phyloP scores from a whole-genome alignment of 2,113 vertebrate genomes.

The Neotragus moschatus region DNA sequence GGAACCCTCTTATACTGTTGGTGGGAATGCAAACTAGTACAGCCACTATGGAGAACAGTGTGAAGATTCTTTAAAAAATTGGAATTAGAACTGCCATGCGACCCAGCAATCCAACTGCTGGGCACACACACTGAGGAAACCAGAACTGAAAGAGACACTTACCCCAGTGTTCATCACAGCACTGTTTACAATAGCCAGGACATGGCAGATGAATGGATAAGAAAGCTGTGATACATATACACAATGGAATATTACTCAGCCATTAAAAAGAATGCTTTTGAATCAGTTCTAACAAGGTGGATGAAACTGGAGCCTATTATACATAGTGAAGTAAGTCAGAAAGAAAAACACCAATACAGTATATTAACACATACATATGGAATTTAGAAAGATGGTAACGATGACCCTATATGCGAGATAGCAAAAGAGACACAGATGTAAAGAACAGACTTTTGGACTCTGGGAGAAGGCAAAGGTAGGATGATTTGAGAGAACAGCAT shows the following conservation, averaged over 20 bases:
- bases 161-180: neutral
- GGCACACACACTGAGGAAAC: neutral
- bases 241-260: neutral
- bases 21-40: neutral
- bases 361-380: neutral
- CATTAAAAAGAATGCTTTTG: neutral
- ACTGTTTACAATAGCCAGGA: neutral
- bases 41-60: neutral
- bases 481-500: neutral
- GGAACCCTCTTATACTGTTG: neutral
- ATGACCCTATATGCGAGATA: neutral
- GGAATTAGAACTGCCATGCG: neutral
- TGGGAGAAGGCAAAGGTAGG: neutral
- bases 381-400: neutral
- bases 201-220: neutral
- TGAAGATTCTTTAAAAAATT: neutral
- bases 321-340: neutral
- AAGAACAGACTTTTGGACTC: neutral
- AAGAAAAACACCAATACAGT: neutral
- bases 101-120: neutral
- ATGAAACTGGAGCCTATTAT: neutral
- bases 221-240: neutral
- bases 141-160: neutral
- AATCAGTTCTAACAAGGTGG: neutral
- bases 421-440: neutral